Evolutionary conservation across 1,140 invertebrate species (phyloP).

Genomic region (Trachymyrmex septentrionalis): DNA sequence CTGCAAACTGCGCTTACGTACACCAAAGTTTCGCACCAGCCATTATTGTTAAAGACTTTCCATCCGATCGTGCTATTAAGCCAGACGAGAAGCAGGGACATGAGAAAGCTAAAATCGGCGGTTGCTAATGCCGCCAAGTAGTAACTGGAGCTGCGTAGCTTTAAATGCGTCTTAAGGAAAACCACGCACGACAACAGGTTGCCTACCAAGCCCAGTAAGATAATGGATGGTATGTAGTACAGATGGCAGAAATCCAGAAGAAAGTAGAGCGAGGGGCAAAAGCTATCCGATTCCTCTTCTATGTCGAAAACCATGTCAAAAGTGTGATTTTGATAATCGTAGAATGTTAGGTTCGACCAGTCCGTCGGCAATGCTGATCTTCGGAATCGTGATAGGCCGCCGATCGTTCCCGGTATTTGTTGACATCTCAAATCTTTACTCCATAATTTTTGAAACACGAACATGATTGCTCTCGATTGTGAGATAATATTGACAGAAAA

Average conservation of each 20-base stretch:
- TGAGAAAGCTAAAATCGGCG: conserved; percentile 87
- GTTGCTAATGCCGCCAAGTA: conserved; percentile 88
- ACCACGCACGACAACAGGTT: conserved; percentile 88
- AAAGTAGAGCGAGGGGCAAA: conserved; percentile 80
- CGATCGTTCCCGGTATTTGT: background rate
- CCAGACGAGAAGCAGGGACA: conserved; percentile 87
- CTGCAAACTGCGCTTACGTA: conserved; percentile 88
- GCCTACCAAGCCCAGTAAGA: conserved; percentile 87
- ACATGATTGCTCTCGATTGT: conserved; percentile 8
- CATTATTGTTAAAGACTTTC: conserved; percentile 86
- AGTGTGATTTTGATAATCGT: conserved; percentile 46
- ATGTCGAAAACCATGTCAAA: conserved; percentile 3
- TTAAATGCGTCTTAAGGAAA: conserved; percentile 87
- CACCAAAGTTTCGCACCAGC: conserved; percentile 88
- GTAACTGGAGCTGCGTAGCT: conserved; percentile 88
- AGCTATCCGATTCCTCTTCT: conserved; percentile 71
- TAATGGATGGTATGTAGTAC: conserved; percentile 87
- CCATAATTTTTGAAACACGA: conserved; percentile 9
- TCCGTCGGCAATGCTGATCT: conserved; percentile 30
- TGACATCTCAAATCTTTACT: background rate
- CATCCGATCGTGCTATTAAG: conserved; percentile 86
- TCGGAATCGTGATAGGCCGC: conserved; percentile 19
- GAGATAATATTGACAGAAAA: background rate
- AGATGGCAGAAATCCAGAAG: conserved; percentile 86
- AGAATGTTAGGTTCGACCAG: conserved; percentile 40